These are phyloP conservation scores for Myathropa florea DNA, from an alignment of 2,888 invertebrate genomes.

Conservation along the genomic window DNA sequence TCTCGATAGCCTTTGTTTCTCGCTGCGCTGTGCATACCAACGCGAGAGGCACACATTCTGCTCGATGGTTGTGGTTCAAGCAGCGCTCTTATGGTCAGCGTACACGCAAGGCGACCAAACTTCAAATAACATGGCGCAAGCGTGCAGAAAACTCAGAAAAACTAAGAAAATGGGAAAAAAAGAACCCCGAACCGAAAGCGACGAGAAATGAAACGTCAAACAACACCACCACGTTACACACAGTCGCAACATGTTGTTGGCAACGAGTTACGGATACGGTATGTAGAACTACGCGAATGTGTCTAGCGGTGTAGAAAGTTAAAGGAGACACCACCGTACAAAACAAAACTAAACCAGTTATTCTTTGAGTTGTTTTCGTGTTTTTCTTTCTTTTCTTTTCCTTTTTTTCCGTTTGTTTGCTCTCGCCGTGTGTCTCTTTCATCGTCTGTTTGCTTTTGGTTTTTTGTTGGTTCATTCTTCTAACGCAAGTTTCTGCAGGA, in stretches of 20 bases:
- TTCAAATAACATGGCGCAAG: constrained; percentile 34
- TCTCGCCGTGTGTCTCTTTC: neutral
- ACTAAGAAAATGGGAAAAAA: neutral
- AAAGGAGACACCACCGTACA: constrained; percentile 17
- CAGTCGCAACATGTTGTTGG: constrained; percentile 63
- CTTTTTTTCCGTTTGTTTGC: neutral
- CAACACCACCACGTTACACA: constrained; percentile 42
- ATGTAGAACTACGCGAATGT: constrained; percentile 52
- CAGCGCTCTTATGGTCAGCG: constrained; percentile 51
- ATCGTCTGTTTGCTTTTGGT: constrained; percentile 1
- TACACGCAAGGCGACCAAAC: constrained; percentile 55
- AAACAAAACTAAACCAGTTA: constrained; percentile 44
- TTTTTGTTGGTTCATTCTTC: neutral
- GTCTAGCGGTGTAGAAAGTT: constrained; percentile 62
- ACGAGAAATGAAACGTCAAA: constrained; percentile 22
- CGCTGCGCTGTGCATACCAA: constrained; percentile 55
- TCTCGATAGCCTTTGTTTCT: constrained; percentile 61
- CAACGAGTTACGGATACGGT: constrained; percentile 49
- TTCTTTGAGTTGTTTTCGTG: neutral
- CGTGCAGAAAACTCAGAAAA: neutral
- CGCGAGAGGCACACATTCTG: constrained; percentile 40
- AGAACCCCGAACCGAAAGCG: neutral
- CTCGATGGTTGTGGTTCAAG: neutral
- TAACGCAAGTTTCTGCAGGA: constrained; percentile 21
- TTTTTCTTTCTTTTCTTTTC: neutral